Conservation (phyloP, 2,113 vertebrate genomes). For the Scopus umbretta region DNA sequence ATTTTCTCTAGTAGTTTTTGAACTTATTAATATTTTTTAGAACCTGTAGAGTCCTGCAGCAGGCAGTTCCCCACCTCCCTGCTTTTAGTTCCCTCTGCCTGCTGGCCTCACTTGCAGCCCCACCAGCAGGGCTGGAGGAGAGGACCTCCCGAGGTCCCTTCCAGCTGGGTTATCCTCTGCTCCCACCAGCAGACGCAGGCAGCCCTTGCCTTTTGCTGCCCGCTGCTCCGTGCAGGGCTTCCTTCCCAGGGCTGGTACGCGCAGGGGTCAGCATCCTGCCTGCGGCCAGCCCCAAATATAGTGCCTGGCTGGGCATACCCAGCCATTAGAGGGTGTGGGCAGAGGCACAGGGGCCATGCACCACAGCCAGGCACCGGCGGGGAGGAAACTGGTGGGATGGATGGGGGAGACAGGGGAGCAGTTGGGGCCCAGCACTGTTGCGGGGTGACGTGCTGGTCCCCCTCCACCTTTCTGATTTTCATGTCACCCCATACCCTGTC, state of each 20-base stretch:
- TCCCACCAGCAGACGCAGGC: not conserved
- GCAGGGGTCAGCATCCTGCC: not conserved
- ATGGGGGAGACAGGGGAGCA: not conserved
- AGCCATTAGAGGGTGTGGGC: not conserved
- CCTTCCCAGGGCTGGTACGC: not conserved
- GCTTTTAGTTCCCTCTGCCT: not conserved
- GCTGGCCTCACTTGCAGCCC: not conserved
- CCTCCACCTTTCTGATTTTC: not conserved
- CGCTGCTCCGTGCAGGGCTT: accelerated
- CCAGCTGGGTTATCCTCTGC: not conserved
- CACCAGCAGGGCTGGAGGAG: not conserved
- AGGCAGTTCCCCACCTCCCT: not conserved
- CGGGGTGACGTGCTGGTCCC: not conserved
- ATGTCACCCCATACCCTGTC: accelerated
- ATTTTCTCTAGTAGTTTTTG: not conserved
- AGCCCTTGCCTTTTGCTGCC: not conserved
- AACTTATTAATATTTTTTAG: not conserved
- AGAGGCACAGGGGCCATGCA: not conserved
- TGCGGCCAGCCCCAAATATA: not conserved
- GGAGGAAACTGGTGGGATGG: not conserved
- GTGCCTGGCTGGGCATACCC: accelerated
- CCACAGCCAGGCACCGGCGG: accelerated
- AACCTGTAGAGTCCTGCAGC: not conserved
- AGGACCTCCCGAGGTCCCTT: accelerated
- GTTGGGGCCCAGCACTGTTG: not conserved